Base-by-base conservation (phyloP, 1,140 invertebrate genomes). In the Drosophila pandora region DNA sequence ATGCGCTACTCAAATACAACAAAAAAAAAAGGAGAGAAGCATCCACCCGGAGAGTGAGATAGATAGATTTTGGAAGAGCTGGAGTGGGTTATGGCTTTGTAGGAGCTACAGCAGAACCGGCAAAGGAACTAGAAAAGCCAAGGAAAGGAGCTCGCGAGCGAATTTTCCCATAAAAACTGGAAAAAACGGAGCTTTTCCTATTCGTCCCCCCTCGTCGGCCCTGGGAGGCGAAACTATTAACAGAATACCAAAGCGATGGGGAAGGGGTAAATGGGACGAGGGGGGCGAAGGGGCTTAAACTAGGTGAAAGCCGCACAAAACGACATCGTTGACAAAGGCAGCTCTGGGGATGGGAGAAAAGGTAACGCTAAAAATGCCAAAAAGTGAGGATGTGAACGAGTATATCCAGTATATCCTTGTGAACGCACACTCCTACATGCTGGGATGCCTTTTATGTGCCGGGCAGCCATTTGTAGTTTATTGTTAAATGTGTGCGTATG, bases 271-370 rank as follows among this genome's bases (percentile, higher is more conserved):
- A 6, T 0, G 25, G 3, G 17, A 17, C 17, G 17, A 17, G 1
- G 17, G 37, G n/a, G 28, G 32, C 13, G 39, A n/a, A 32, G 50
- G 22, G 32, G 52, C 69, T 45, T 75, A 61, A 84, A 78, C 74
- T 78, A 87, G 77, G 74, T 78, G 78, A 85, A 87, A 75, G 73
- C 73, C 62, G 56, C 62, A 73, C 76, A 79, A 60, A 84, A 84
- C 76, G 64, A 79, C 71, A 56, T 68, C 62, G 54, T 77, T 82
- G 50, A 61, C 52, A 69, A 75, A 76, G 62, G 71, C 71, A 65
- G 41, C 47, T 62, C 2, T 10, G 53, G 47, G 70, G 50, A 8
- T 21, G 3, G 3, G 22, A 8, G 47, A 80, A 80, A 79, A 80
- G 72, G 64, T 75, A 64, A 68, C 73, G 62, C 56, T 76, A 76